Evolutionary conservation across 2,888 invertebrate genomes (phyloP), one percentile per base, ranked within the genome.

Genomic region (Metallyticus violacea): DNA sequence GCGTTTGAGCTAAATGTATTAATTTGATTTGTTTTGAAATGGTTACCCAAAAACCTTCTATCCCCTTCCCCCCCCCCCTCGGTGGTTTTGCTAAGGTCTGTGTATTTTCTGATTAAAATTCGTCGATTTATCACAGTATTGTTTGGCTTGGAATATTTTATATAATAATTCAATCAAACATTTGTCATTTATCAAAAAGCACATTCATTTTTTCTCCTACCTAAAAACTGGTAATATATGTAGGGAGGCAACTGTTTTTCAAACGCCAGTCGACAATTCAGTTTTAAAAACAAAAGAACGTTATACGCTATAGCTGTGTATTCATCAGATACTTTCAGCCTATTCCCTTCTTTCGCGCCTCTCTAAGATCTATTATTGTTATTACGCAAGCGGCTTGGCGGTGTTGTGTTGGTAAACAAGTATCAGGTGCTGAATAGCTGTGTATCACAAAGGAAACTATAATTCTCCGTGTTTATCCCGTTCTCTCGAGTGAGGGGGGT

Each of bases 381-480:
- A 62, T 62, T 62, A 62, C 40, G 22, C 40, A 62, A 62, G 40
- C 40, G 22, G 40, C 40, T 15, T 15, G 9, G 40, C 40, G 40
- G 40, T 22, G n/a, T n/a, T n/a, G n/a, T n/a, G n/a, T n/a, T n/a
- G 29, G 81, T 30, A 81, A 81, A 81, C 81, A 81, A 81, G 81
- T 28, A 80, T 80, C 79, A 80, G 29, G 79, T 80, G 28, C 81
- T 81, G 81, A 81, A 25, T 81, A 40, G 29, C 29, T 80, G 28
- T 15, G 29, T 30, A 81, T 81, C 81, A 30, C 81, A 30, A 25
- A 81, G 30, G 25, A 81, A 81, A 30, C 81, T 30, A 81, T 81
- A 81, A 81, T 81, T 81, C 81, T 81, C 27, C 28, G 25, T 30
- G 30, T 81, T 26, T 79, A 28, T 79, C 27, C 40, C 30, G 6